Evolutionary conservation across 2,797 vertebrate genomes (phyloP).

Genomic region (Sebastiscus tertius): DNA sequence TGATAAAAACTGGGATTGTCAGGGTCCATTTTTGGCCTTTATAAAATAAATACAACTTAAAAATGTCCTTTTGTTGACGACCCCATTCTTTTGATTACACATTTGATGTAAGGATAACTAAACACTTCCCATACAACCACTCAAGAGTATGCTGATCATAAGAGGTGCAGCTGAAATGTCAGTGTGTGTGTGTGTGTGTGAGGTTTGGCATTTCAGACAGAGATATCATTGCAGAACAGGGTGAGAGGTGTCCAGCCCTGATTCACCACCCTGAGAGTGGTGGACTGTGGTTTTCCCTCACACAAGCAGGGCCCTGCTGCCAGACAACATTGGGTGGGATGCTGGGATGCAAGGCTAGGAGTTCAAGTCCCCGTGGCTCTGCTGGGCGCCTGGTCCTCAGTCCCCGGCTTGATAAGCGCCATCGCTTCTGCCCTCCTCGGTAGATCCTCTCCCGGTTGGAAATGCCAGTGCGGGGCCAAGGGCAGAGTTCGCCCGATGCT

Average conservation of each 20-base stretch:
- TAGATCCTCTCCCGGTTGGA: conserved; percentile 46
- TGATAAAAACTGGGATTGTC: no score
- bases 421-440: conserved; percentile 42
- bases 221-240: conserved; percentile 72
- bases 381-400: conserved; percentile 53
- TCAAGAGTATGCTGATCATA: conserved; percentile 42
- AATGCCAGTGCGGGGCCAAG: conserved; percentile 76
- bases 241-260: conserved; percentile 54
- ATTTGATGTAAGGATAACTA: conserved; percentile 7
- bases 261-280: conserved; percentile 37
- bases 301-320: conserved; percentile 20
- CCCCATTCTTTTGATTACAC: neutral
- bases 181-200: conserved; percentile 39
- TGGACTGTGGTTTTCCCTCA: conserved; percentile 51
- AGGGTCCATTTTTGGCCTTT: neutral
- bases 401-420: conserved; percentile 70
- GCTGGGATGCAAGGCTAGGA: conserved; percentile 8
- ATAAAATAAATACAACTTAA: conserved; percentile 34
- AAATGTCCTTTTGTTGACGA: conserved; percentile 4
- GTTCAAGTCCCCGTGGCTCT: conserved; percentile 63
- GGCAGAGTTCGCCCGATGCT: conserved; percentile 55
- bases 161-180: conserved; percentile 76
- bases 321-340: conserved; percentile 36
- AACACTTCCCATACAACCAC: conserved; percentile 16
- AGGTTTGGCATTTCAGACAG: conserved; percentile 81